Conservation (phyloP, 2,797 vertebrate species). For the Clarias fuscus region DNA sequence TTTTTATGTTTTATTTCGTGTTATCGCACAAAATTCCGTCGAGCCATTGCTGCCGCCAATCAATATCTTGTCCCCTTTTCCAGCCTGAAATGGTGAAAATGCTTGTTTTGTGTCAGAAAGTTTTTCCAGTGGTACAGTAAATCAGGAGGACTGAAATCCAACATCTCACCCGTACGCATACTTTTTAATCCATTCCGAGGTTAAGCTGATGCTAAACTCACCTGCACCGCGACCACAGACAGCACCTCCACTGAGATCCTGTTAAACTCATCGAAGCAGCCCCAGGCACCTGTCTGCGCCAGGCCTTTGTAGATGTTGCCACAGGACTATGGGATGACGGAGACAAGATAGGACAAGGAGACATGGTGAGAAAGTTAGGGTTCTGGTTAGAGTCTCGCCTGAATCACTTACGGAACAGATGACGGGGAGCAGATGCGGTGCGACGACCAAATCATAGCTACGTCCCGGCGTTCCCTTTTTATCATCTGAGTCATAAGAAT, state of each 20-base stretch:
- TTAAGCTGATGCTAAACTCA: conserved; percentile 62
- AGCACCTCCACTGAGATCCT: conserved; percentile 96
- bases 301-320: conserved; percentile 98
- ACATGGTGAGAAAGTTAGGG: conserved; percentile 6
- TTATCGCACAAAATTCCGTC: background rate
- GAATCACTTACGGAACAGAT: conserved; percentile 19
- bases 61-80: background rate
- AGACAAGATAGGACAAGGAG: conserved; percentile 27
- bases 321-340: conserved; percentile 81
- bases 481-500: conserved; percentile 22
- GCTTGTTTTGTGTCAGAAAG: background rate
- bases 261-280: conserved; percentile 98
- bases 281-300: conserved; percentile 95
- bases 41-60: background rate
- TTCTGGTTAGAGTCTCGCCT: background rate
- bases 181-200: too few species aligned
- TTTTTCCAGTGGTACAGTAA: background rate
- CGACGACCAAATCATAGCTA: conserved; percentile 24
- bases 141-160: background rate
- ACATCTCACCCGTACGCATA: too few species aligned
- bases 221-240: conserved; percentile 96
- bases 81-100: background rate
- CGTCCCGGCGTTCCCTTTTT: conserved; percentile 4
- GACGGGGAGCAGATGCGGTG: conserved; percentile 5
- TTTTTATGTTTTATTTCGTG: background rate